These are phyloP conservation scores for Ichneumoninae sp. DNA, from an alignment of 2,888 invertebrate species.

Conservation along the genomic window DNA sequence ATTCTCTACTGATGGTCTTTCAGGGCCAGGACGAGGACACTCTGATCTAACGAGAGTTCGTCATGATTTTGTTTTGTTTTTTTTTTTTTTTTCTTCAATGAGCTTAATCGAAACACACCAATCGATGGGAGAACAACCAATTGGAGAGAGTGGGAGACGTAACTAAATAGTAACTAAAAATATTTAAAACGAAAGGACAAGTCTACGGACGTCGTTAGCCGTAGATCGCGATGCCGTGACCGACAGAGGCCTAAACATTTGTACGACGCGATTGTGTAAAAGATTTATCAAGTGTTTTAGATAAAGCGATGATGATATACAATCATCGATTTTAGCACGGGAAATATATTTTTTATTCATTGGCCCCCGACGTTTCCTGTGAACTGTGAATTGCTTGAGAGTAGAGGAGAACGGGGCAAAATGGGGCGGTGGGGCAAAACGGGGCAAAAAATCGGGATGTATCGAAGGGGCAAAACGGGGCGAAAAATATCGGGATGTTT, in stretches of 20 bases:
- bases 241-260: conserved; percentile 69
- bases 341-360: conserved; percentile 22
- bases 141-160: conserved; percentile 12
- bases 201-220: conserved; percentile 38
- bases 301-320: conserved; percentile 54
- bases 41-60: conserved; percentile 87
- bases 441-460: too few species aligned
- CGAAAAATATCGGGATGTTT: too few species aligned
- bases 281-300: conserved; percentile 62
- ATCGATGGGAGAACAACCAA: conserved; percentile 12
- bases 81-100: neutral
- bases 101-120: conserved; percentile 45
- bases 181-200: conserved; percentile 12
- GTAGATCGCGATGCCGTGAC: conserved; percentile 61
- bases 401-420: too few species aligned
- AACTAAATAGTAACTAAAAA: neutral
- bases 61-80: neutral
- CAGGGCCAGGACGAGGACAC: conserved; percentile 95
- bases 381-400: neutral
- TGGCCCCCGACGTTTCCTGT: neutral
- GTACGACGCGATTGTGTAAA: conserved; percentile 66
- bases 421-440: too few species aligned
- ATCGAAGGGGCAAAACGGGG: too few species aligned
- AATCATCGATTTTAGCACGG: conserved; percentile 20
- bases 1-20: conserved; percentile 91